Evolutionary conservation across 2,888 invertebrate genomes (phyloP).

Genomic region (Mesorhabditis spiculigera): DNA sequence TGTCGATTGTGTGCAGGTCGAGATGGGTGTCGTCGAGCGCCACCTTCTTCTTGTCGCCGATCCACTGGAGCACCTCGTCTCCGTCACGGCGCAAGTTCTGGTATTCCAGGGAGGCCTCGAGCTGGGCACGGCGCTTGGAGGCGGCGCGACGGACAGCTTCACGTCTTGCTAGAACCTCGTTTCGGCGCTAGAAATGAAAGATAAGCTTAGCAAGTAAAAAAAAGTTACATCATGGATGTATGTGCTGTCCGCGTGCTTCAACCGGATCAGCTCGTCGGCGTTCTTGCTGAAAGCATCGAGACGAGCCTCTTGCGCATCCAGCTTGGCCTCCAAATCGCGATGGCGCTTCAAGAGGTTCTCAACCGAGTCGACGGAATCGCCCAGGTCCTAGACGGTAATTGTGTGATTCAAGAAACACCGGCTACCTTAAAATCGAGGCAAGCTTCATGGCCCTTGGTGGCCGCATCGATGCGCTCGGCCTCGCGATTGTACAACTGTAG

Average conservation of each 20-base stretch:
- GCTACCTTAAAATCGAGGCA: conserved; percentile 74
- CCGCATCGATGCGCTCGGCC: conserved; percentile 92
- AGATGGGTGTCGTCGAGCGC: conserved; percentile 35
- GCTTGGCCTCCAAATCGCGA: conserved; percentile 84
- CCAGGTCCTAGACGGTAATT: conserved; percentile 67
- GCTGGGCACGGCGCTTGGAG: conserved; percentile 71
- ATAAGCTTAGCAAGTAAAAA: conserved; percentile 1
- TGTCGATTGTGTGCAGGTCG: conserved; percentile 65
- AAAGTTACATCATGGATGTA: conserved; percentile 38
- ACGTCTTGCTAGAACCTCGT: conserved; percentile 69
- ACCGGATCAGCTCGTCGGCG: conserved; percentile 76
- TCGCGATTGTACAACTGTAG: conserved; percentile 86
- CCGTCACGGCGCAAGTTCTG: conserved; percentile 89
- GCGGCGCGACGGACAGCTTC: conserved; percentile 65
- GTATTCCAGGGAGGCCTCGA: conserved; percentile 81
- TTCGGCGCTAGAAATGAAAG: conserved; percentile 62
- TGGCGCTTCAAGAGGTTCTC: conserved; percentile 88
- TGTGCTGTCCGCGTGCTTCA: conserved; percentile 64
- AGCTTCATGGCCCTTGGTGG: conserved; percentile 86
- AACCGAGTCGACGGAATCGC: conserved; percentile 67
- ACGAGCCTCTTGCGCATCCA: conserved; percentile 87
- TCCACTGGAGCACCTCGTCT: conserved; percentile 78
- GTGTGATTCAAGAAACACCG: background rate
- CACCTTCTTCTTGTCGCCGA: conserved; percentile 83
- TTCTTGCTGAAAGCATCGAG: conserved; percentile 77